Percentiles rank a stretch among this genome's conserved stretches.
These are phyloP conservation scores for Drosophila mimetica DNA, from an alignment of 2,888 invertebrate species.

Conservation along the genomic window DNA sequence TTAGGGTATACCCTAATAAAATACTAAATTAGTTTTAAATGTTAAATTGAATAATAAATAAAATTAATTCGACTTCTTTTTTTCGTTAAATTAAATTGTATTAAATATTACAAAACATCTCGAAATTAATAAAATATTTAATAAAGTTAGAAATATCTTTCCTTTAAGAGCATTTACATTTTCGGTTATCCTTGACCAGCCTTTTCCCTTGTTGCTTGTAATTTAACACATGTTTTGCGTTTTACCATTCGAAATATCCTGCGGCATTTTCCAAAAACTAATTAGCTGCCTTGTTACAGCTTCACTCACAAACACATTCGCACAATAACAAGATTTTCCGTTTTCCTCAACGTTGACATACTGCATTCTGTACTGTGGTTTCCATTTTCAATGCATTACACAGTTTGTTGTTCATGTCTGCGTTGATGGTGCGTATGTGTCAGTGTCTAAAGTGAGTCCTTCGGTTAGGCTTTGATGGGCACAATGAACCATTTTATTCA, in stretches of 20 bases:
- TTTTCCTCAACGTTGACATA: conserved; percentile 26
- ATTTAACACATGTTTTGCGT: conserved; percentile 67
- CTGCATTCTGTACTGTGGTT: conserved; percentile 41
- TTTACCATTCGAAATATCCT: conserved; percentile 56
- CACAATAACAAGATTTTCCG: conserved; percentile 38
- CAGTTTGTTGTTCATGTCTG: conserved; percentile 3
- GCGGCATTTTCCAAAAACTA: conserved; percentile 74
- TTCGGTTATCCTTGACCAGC: no score
- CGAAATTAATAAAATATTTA: background rate
- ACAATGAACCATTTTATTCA: conserved; percentile 22
- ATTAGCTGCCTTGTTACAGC: conserved; percentile 60
- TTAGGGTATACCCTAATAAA: background rate
- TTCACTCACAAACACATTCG: conserved; percentile 3
- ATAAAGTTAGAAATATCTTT: no score
- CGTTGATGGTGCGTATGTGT: background rate
- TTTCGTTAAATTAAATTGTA: no score
- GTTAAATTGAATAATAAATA: no score
- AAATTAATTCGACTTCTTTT: no score
- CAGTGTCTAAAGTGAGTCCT: conserved; percentile 13
- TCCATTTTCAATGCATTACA: conserved; percentile 40
- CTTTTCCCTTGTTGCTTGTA: conserved; percentile 37
- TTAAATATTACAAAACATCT: background rate
- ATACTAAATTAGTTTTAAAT: no score
- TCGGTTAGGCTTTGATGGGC: conserved; percentile 22
- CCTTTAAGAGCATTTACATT: background rate